Conservation (phyloP, 2,113 vertebrate genomes). For the Ranitomeya variabilis region DNA sequence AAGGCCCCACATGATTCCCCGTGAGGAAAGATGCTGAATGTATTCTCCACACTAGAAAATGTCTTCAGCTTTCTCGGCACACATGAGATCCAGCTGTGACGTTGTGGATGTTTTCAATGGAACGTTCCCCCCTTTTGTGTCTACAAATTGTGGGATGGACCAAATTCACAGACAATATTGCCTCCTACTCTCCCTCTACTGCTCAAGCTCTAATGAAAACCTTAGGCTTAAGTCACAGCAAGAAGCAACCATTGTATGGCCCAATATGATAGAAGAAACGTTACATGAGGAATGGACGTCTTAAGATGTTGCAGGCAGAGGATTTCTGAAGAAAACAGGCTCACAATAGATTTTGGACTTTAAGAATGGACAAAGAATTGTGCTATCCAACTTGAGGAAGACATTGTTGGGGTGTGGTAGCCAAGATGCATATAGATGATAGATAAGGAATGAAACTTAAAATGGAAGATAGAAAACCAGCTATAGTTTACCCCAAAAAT, state of each 20-base stretch:
- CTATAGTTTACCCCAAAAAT: neutral
- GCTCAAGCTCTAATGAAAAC: neutral
- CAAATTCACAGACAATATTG: neutral
- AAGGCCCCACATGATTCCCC: neutral
- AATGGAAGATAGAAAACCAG: neutral
- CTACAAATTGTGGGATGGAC: slow-evolving; percentile 11
- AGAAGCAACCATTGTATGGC: neutral
- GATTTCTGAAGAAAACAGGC: neutral
- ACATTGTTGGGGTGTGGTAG: slow-evolving; percentile 28
- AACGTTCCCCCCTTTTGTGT: slow-evolving; percentile 34
- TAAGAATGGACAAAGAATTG: neutral
- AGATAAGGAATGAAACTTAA: neutral
- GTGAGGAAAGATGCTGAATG: neutral
- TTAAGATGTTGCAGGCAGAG: neutral
- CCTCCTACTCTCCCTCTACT: neutral
- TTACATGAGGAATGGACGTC: neutral
- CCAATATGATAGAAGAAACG: neutral
- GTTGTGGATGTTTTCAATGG: slow-evolving; percentile 23
- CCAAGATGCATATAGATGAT: neutral
- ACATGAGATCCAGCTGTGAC: neutral
- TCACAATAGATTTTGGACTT: neutral
- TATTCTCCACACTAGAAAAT: neutral
- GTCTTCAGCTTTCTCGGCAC: neutral
- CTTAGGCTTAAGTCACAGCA: neutral
- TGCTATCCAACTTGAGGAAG: neutral